Base-by-base conservation (phyloP, 2,113 vertebrate species). In the Eulemur rufifrons region DNA sequence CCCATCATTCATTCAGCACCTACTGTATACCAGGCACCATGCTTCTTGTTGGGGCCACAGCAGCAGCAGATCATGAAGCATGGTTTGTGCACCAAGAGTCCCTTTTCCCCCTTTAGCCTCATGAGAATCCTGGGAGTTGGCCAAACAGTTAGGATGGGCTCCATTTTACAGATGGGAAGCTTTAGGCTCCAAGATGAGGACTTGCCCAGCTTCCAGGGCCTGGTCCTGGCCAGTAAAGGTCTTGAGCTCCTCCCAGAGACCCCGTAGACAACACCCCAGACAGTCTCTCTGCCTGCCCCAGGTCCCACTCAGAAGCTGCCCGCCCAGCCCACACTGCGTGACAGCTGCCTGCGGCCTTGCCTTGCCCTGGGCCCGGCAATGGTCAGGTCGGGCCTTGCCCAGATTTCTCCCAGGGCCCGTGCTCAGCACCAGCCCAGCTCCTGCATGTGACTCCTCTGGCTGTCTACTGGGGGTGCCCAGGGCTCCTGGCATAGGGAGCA, bases 21-120 rank as follows among this genome's bases (percentile, higher is more conserved):
- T 69, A 8, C 47, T 37, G 0, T 9, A 3, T 5, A 10, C 34
- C 5, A 17, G 10, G 32, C 78, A 12, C 39, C 6, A 0, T n/a
- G 63, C 86, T 85, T 32, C 78, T n/a, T 42, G 14, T 4, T 39
- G 81, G 45, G 85, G 47, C 39, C 25, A 6, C 5, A 18, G 71
- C 83, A 64, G 52, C 27, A 7, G 2, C 8, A 2, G 29, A 45
- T 6, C 2, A 32, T 13, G 42, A 71, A 61, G 42, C 47, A 13
- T 1, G 32, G 15, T 47, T 17, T 76, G 6, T 59, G 23, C 1
- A 0, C 69, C 54, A n/a, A 29, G 13, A 50, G 39, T 13, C 63
- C 18, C n/a, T 42, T 90, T 86, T 69, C 37, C 61, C n/a, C 69
- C 56, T 50, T 12, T 50, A 18, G 59, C 27, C 89, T 95, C 7